phyloP scores from a whole-genome alignment of 1,140 invertebrate genomes.

The Drosophila melanica region DNA sequence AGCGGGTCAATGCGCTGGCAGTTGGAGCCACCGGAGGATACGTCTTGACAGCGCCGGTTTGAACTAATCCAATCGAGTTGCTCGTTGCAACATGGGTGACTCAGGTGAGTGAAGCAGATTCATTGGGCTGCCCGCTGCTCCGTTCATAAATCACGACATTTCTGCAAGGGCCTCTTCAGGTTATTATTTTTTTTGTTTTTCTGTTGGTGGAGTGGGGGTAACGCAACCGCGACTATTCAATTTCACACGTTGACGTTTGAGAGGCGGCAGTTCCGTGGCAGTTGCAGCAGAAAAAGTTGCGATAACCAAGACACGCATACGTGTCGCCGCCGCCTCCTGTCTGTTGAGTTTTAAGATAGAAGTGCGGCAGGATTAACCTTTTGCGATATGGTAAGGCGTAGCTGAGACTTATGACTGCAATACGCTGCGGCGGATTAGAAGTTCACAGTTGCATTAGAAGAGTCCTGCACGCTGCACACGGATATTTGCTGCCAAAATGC shows the following conservation, averaged over 20 bases:
- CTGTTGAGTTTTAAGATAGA: slow-evolving; percentile 67
- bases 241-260: slow-evolving; percentile 68
- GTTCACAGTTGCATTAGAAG: slow-evolving; percentile 22
- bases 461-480: neutral
- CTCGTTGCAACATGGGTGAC: slow-evolving; percentile 54
- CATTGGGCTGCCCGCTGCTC: slow-evolving; percentile 5
- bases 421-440: slow-evolving; percentile 53
- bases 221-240: slow-evolving; percentile 80
- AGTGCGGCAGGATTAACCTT: slow-evolving; percentile 42
- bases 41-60: slow-evolving; percentile 28
- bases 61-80: slow-evolving; percentile 27
- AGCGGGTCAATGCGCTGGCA: slow-evolving; percentile 54
- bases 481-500: slow-evolving; percentile 50
- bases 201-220: neutral
- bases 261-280: slow-evolving; percentile 56
- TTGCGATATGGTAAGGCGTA: slow-evolving; percentile 19
- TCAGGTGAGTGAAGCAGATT: slow-evolving; percentile 58
- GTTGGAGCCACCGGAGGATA: slow-evolving; percentile 39
- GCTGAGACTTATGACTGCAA: slow-evolving; percentile 54
- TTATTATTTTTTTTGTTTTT: neutral
- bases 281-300: slow-evolving; percentile 57
- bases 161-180: neutral
- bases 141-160: slow-evolving; percentile 55
- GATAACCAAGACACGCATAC: slow-evolving; percentile 65
- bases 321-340: slow-evolving; percentile 31